Conservation (phyloP, 2,888 invertebrate genomes). For the Neoascia interrupta region DNA sequence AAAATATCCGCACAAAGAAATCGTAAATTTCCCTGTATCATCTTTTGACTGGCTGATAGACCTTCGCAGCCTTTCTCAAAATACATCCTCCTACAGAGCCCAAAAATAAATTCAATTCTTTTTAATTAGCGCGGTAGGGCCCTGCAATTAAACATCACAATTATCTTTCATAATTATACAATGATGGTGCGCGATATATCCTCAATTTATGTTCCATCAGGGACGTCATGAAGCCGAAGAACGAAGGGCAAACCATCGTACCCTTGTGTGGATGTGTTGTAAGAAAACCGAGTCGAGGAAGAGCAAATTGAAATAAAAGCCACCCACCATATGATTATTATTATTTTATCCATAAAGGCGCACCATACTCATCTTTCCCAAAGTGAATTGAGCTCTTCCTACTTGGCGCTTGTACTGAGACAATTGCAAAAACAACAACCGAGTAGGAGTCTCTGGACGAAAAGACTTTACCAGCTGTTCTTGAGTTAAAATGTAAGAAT, state of each 20-base stretch:
- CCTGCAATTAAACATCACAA: conserved; percentile 46
- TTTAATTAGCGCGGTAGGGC: no score
- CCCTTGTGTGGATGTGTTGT: conserved; percentile 18
- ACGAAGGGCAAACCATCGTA: background rate
- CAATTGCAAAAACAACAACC: background rate
- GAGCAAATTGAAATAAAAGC: conserved; percentile 51
- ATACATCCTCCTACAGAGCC: no score
- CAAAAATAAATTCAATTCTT: no score
- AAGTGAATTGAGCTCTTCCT: conserved; percentile 25
- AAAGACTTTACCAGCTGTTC: conserved; percentile 28
- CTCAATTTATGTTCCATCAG: conserved; percentile 18
- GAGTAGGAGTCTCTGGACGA: background rate
- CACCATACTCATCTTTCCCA: background rate
- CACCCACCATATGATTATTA: conserved; percentile 59
- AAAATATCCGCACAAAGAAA: no score
- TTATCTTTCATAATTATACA: conserved; percentile 54
- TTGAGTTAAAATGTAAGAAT: no score
- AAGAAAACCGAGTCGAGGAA: background rate
- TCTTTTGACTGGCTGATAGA: no score
- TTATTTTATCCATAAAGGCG: conserved; percentile 31
- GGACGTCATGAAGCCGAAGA: background rate
- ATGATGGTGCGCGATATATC: conserved; percentile 32
- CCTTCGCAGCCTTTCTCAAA: no score
- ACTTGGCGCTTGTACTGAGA: background rate
- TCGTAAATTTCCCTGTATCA: no score